These are phyloP conservation scores for Dermolepida albohirtum DNA, from an alignment of 2,888 invertebrate genomes.

Conservation along the genomic window DNA sequence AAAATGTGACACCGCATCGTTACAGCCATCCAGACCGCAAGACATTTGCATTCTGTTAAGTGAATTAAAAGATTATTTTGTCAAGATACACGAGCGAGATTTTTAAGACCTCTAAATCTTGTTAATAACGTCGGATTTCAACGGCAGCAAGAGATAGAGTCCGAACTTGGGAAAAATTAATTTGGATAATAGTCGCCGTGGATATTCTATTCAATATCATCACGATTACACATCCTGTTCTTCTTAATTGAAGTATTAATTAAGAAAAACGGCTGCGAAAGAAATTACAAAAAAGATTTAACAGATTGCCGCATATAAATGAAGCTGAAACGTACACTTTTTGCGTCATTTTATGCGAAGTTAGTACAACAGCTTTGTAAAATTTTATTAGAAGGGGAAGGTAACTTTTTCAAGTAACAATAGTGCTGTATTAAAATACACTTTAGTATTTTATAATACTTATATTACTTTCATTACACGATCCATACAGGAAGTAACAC, in stretches of 20 bases:
- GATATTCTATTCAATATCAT: slow-evolving; percentile 12
- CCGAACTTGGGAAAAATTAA: slow-evolving; percentile 21
- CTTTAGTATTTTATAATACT: too few relatives aligned
- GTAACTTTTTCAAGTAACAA: too few relatives aligned
- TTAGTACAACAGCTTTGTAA: too few relatives aligned
- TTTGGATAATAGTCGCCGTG: slow-evolving; percentile 22
- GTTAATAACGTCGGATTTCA: slow-evolving; percentile 33
- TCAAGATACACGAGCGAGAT: slow-evolving; percentile 52
- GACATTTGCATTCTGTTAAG: slow-evolving; percentile 53
- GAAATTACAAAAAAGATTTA: slow-evolving; percentile 1
- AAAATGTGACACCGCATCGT: slow-evolving; percentile 47
- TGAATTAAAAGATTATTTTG: slow-evolving; percentile 55
- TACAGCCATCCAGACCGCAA: slow-evolving; percentile 48
- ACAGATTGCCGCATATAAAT: background rate
- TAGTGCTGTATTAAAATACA: too few relatives aligned
- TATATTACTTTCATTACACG: too few relatives aligned
- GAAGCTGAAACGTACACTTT: too few relatives aligned
- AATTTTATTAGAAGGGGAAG: too few relatives aligned
- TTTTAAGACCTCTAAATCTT: slow-evolving; percentile 47
- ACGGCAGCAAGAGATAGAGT: slow-evolving; percentile 19
- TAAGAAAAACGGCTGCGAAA: background rate
- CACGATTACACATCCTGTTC: slow-evolving; percentile 1
- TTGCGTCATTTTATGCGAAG: too few relatives aligned
- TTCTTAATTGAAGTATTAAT: slow-evolving; percentile 10
- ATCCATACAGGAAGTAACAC: too few relatives aligned